Base-by-base conservation (phyloP, 2,113 vertebrate genomes). In the Mandrillus leucophaeus region DNA sequence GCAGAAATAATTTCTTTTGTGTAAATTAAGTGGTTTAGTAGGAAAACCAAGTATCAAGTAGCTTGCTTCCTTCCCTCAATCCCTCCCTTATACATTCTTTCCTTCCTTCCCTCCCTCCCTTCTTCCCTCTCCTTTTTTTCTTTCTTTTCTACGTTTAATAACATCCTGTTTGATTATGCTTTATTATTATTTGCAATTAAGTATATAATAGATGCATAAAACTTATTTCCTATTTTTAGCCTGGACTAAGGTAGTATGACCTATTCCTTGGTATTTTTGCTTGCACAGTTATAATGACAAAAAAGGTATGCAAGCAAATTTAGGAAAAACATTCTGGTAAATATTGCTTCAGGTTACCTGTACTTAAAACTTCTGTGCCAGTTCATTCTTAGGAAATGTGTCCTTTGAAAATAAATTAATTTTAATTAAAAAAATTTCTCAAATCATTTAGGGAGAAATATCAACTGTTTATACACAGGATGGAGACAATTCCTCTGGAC, bases 91-190 rank as follows among this genome's bases (percentile, higher is more conserved):
- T 7, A 55, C 52, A 55, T 55, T 55, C 0, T 18, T 20, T 5
- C 2, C 1, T n/a, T 30, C 2, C 10, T 0, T 13, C 13, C 0
- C 5, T 72, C 48, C 20, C 14, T 66, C 3, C 8, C 7, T 38
- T 1, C 12, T 6, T 78, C 2, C 8, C 4, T 38, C 7, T 22
- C 10, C 50, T 25, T 72, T 23, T 45, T 45, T n/a, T 27, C 45
- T 72, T 55, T 45, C 10, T 27, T 89, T 13, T 2, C 1, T 22
- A 55, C 0, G 7, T 82, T 87, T 50, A 93, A 14, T 13, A 20
- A 55, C 59, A 20, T 55, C 8, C n/a, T 78, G 2, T 48, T 38
- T 90, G 48, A 52, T 52, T 20, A 32, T 64, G 8, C 5, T 66
- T 40, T 23, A 35, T 80, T 8, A 57, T 38, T 48, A 25, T 73